phyloP scores from a whole-genome alignment of 2,888 invertebrate species.

The Brachyopa scutellaris region DNA sequence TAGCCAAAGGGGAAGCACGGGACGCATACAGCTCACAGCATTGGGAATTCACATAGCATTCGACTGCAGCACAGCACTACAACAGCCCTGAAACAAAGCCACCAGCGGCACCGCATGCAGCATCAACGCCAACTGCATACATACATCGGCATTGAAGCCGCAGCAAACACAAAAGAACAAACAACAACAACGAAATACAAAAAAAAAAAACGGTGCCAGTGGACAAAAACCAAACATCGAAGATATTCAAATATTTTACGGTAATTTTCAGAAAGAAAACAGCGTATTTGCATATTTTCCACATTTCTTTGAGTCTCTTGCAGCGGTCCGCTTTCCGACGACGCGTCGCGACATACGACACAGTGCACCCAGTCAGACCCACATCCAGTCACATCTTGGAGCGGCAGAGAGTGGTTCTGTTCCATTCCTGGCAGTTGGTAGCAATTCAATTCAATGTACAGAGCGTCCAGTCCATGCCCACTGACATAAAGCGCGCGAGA shows the following conservation, averaged over 20 bases:
- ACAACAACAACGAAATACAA: constrained; percentile 56
- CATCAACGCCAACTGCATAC: no score
- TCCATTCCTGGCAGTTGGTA: constrained; percentile 38
- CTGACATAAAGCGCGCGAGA: constrained; percentile 67
- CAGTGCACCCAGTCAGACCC: constrained; percentile 12
- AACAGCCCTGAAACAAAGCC: constrained; percentile 58
- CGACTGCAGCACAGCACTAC: background rate
- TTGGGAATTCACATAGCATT: constrained; percentile 55
- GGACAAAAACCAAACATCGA: constrained; percentile 73
- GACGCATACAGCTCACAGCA: constrained; percentile 40
- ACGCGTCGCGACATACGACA: constrained; percentile 22
- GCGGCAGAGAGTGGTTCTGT: constrained; percentile 4
- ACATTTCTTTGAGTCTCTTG: constrained; percentile 54
- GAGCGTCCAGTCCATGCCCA: constrained; percentile 64
- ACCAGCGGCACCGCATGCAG: constrained; percentile 30
- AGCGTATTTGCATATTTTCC: constrained; percentile 71
- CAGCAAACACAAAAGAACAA: constrained; percentile 24
- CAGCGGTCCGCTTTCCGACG: constrained; percentile 1
- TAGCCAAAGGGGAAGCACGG: background rate
- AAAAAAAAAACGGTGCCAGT: constrained; percentile 45
- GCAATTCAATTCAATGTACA: constrained; percentile 53
- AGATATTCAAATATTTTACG: constrained; percentile 73
- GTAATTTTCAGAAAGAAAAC: constrained; percentile 72
- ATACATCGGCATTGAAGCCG: background rate
- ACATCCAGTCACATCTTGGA: background rate